A percentile compares a stretch with the other conserved stretches of the same genome.
Evolutionary conservation across 1,140 invertebrate genomes (phyloP).

Genomic region (Drosophila yakuba): DNA sequence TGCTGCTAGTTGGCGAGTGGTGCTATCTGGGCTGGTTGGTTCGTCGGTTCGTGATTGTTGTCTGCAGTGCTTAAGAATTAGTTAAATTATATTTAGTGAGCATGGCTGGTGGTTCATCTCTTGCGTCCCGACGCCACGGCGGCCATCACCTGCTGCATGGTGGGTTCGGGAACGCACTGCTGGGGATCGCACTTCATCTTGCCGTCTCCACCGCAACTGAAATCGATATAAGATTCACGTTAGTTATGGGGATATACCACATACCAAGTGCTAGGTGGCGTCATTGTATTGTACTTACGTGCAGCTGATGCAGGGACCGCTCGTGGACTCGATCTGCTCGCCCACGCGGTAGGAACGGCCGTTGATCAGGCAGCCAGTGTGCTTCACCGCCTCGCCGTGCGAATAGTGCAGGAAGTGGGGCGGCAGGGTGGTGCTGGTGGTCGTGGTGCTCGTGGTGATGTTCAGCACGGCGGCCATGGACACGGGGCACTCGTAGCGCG

Average conservation of each 20-base stretch:
- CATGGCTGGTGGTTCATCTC: slow-evolving; percentile 86
- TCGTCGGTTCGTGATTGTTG: slow-evolving; percentile 74
- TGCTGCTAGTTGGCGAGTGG: slow-evolving; percentile 58
- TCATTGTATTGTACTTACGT: slow-evolving; percentile 88
- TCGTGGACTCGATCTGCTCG: slow-evolving; percentile 92
- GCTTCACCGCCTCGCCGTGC: slow-evolving; percentile 90
- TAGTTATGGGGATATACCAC: neutral
- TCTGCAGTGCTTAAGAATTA: slow-evolving; percentile 83
- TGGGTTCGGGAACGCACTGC: slow-evolving; percentile 93
- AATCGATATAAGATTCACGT: slow-evolving; percentile 13
- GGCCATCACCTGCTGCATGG: slow-evolving; percentile 94
- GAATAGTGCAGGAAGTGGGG: slow-evolving; percentile 92
- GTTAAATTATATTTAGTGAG: slow-evolving; percentile 84
- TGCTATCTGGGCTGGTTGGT: slow-evolving; percentile 62
- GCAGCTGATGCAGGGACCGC: slow-evolving; percentile 96
- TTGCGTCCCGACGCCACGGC: slow-evolving; percentile 89
- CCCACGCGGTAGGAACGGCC: slow-evolving; percentile 93
- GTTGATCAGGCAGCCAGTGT: slow-evolving; percentile 93
- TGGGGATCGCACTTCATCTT: slow-evolving; percentile 97
- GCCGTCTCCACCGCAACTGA: slow-evolving; percentile 93
- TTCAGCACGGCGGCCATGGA: slow-evolving; percentile 92
- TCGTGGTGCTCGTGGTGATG: slow-evolving; percentile 92
- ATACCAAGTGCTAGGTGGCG: neutral
- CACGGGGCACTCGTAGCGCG: slow-evolving; percentile 96
- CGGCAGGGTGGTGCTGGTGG: slow-evolving; percentile 93